Percentiles rank a stretch among this genome's conserved stretches.
Evolutionary conservation across 2,797 vertebrate genomes (phyloP).

Genomic region (Simalia tracyae): DNA sequence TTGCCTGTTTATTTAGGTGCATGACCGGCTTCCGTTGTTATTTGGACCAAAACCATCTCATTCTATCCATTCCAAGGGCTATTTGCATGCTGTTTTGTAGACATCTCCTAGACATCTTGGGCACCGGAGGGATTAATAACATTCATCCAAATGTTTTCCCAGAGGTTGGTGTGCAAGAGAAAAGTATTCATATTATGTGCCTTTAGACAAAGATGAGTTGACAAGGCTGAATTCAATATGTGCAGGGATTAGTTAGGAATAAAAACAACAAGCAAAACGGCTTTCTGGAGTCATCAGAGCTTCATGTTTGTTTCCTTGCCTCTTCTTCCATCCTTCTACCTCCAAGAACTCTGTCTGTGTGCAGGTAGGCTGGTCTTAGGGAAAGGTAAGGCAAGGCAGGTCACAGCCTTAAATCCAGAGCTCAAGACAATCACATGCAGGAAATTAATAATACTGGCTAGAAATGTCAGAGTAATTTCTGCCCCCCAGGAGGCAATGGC

Average conservation of each 20-base stretch:
- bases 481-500: not conserved
- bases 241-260: not conserved
- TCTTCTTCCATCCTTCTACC: not conserved
- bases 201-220: constrained; percentile 13
- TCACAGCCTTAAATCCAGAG: not conserved
- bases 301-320: constrained; percentile 3
- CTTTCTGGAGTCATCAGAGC: not conserved
- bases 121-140: constrained; percentile 60
- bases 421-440: not conserved
- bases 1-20: constrained; percentile 73
- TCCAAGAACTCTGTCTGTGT: not conserved
- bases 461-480: not conserved
- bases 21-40: constrained; percentile 66
- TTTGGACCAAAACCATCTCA: constrained; percentile 60
- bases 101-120: constrained; percentile 51
- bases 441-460: not conserved
- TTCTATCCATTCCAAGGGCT: constrained; percentile 62
- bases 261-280: not conserved
- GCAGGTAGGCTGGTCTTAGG: not conserved
- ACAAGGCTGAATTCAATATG: constrained; percentile 24
- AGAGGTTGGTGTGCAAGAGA: not conserved
- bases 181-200: constrained; percentile 39
- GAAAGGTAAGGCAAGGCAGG: not conserved
- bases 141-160: constrained; percentile 53
- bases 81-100: constrained; percentile 58